Base-by-base conservation (phyloP, 2,113 vertebrate genomes). In the Cervus canadensis region DNA sequence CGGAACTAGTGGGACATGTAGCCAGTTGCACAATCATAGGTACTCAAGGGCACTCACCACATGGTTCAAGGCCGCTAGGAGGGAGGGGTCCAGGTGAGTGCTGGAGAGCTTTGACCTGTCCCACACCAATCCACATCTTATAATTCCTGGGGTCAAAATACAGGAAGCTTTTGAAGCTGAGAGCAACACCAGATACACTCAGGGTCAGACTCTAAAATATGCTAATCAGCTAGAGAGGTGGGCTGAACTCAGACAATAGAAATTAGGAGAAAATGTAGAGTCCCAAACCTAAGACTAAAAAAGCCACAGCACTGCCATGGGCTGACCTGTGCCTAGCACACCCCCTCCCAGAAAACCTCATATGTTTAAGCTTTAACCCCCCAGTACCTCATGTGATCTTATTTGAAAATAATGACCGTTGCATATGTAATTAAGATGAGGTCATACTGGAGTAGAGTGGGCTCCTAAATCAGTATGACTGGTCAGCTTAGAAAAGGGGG, bases 401-500 rank as follows among this genome's bases (percentile, higher is more conserved):
- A 54, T 84, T 95, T 91, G 90, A 91, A 95, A 94, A 97, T 71
- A 7, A 91, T 9, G 57, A 57, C 84, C n/a, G 2, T 23, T 90
- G 52, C 4, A 64, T 64, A 30, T 33, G 5, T 54, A 52, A 54
- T 64, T 48, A 84, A 93, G 33, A 86, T 57, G 45, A 71, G 54
- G 90, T 59, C 79, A 74, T 30, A 40, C 19, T 56, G 5, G 45
- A 89, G n/a, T 16, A 89, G 9, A 30, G 13, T 36, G 25, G 25
- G 54, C 12, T 57, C 28, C 50, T 81, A 28, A 23, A n/a, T 48
- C 54, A 25, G 1, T 40, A 43, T 6, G 40, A 93, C 48, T 6
- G 11, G 56, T 43, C 43, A 78, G 87, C 36, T 86, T 43, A 54
- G 21, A 28, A 88, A 91, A 57, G 56, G 28, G 59, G 7, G 5